These are phyloP conservation scores for Blennius ocellaris DNA, from an alignment of 2,113 vertebrate species.

Conservation along the genomic window DNA sequence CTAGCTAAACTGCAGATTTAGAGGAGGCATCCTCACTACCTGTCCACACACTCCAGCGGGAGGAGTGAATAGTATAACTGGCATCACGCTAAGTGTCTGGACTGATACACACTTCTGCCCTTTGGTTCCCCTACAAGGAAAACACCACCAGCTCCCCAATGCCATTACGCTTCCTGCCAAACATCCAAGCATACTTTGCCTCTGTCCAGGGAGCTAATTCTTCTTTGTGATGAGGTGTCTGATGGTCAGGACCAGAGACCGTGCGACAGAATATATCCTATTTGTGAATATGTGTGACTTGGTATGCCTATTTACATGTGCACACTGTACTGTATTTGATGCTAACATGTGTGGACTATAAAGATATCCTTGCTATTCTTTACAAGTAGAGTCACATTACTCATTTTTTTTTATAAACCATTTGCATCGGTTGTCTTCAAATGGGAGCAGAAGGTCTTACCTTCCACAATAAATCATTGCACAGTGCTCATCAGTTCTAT, in stretches of 20 bases:
- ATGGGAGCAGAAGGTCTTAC: background rate
- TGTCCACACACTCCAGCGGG: conserved; percentile 48
- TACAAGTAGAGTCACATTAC: background rate
- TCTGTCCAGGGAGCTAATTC: conserved; percentile 68
- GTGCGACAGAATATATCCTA: conserved; percentile 38
- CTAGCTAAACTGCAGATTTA: conserved; percentile 59
- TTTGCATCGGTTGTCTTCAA: conserved; percentile 5
- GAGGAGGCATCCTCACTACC: conserved; percentile 54
- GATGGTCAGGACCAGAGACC: conserved; percentile 25
- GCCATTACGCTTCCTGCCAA: conserved; percentile 57
- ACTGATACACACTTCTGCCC: conserved; percentile 56
- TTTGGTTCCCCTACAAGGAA: conserved; percentile 57
- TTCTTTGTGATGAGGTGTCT: conserved; percentile 71
- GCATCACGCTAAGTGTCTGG: conserved; percentile 58
- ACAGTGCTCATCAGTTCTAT: background rate
- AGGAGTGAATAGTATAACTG: conserved; percentile 67
- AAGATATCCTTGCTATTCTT: background rate
- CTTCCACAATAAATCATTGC: conserved; percentile 7
- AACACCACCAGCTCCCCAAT: conserved; percentile 49
- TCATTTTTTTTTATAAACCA: background rate
- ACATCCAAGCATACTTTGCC: conserved; percentile 48
- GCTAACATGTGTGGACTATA: no score
- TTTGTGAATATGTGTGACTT: conserved; percentile 36
- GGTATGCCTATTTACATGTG: conserved; percentile 30
- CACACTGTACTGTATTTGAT: conserved; percentile 17